phyloP scores from a whole-genome alignment of 2,797 vertebrate species.

The Rhyacichthys aspro region DNA sequence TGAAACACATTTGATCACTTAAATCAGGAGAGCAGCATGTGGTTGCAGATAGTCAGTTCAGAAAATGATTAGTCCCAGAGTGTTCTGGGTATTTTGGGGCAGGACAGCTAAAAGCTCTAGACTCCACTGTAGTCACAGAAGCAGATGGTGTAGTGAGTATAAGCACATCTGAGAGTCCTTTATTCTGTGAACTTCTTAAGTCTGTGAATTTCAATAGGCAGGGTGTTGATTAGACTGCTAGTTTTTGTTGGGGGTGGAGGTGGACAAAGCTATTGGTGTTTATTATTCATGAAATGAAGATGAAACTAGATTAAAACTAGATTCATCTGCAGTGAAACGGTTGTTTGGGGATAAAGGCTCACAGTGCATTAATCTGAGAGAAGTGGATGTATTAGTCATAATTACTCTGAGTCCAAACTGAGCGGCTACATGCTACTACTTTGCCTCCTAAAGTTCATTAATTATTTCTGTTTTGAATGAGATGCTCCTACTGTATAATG shows the following conservation, averaged over 20 bases:
- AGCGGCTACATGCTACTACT: neutral
- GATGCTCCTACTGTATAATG: neutral
- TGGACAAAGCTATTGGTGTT: neutral
- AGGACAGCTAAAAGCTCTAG: too few species aligned
- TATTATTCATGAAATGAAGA: neutral
- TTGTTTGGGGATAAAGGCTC: constrained; percentile 1
- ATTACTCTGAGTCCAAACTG: neutral
- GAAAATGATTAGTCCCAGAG: too few species aligned
- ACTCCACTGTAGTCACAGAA: too few species aligned
- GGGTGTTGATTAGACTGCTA: neutral
- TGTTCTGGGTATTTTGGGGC: too few species aligned
- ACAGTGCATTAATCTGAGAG: neutral
- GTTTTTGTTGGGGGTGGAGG: neutral
- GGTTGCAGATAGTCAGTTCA: too few species aligned
- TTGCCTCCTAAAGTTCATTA: neutral
- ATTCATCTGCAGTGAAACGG: neutral
- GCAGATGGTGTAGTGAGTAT: too few species aligned
- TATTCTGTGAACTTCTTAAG: too few species aligned
- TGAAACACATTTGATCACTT: too few species aligned
- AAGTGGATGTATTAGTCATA: neutral
- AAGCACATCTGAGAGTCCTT: too few species aligned
- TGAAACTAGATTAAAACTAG: neutral
- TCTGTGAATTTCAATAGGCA: neutral
- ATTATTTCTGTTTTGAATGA: constrained; percentile 6
- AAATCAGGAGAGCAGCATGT: too few species aligned